Evolutionary conservation across 2,113 vertebrate species (phyloP), one percentile per base, ranked within the genome.

Genomic region (Anolis sagrei): DNA sequence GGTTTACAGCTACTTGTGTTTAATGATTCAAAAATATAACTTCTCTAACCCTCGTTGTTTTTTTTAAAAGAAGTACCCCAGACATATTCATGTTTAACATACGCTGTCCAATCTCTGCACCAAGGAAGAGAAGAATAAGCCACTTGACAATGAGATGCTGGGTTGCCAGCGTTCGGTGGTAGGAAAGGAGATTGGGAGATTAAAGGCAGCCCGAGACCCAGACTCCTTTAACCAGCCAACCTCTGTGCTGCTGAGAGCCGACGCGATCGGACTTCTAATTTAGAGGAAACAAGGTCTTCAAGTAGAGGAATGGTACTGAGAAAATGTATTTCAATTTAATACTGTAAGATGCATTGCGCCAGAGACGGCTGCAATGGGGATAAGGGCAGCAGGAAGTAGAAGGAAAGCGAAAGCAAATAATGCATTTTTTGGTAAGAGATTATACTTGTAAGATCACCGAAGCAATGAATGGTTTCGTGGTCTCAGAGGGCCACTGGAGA

Each of bases 291-390:
- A 3, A 3, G 64, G 51, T 64, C 85, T 68, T 69, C 76, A 36
- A 72, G 81, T 39, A 75, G 64, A 82, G 32, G 64, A 61, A 39
- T 29, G 49, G 34, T 21, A 8, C 29, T 8, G 32, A 83, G 62
- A 78, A 76, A 88, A 61, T 51, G 14, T 49, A 48, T 70, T 36
- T 81, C 83, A 82, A 85, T 87, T 49, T 64, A 73, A 70, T 85
- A 0, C 44, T 21, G n/a, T 3, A 19, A 34, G 73, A 48, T 25
- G 19, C 39, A 82, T 44, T 81, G 39, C 32, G 21, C 18, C 7
- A 72, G 72, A 87, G 19, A 78, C 7, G 8, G 9, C 23, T 36
- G 62, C 5, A 62, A 18, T 16, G 4, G 61, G 62, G 16, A 25
- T 21, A 68, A 29, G 48, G 23, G 39, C 32, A 29, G 61, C 25